A percentile compares a stretch with the other conserved stretches of the same genome.
Conservation (phyloP, 2,888 invertebrate genomes). For the Apoda limacodes region DNA sequence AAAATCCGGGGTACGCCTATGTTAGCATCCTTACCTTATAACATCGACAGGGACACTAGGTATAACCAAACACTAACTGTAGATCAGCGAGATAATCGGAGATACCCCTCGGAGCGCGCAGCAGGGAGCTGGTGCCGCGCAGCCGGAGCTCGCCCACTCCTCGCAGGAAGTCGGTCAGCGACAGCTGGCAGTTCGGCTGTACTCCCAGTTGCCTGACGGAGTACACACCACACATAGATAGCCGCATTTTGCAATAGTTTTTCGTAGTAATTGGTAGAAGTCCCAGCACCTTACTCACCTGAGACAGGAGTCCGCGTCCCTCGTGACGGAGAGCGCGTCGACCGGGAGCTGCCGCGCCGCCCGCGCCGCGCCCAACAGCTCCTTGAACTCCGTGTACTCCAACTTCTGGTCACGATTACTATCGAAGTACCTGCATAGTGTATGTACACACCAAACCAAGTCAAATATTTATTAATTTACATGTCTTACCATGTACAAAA, state of each 20-base stretch:
- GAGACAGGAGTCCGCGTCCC: conserved; percentile 59
- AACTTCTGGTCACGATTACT: conserved; percentile 59
- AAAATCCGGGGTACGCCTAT: too few species aligned
- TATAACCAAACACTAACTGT: too few species aligned
- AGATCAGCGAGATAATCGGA: conserved; percentile 40
- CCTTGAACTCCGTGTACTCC: conserved; percentile 71
- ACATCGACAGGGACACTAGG: too few species aligned
- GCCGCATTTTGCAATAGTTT: too few species aligned
- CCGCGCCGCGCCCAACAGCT: conserved; percentile 66
- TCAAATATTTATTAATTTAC: too few species aligned
- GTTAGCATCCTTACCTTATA: too few species aligned
- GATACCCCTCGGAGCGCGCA: conserved; percentile 64
- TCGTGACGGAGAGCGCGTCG: conserved; percentile 63
- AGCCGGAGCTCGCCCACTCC: conserved; percentile 74
- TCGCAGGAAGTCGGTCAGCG: conserved; percentile 65
- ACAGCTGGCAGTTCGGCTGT: conserved; percentile 37
- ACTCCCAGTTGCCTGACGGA: conserved; percentile 46
- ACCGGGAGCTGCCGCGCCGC: conserved; percentile 59
- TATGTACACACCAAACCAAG: neutral
- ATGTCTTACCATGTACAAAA: too few species aligned
- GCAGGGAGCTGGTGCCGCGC: conserved; percentile 74
- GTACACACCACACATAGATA: too few species aligned
- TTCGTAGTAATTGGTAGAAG: too few species aligned
- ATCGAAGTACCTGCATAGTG: conserved; percentile 66
- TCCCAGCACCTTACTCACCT: conserved; percentile 23